A percentile compares a stretch with the other conserved stretches of the same genome.
These are phyloP conservation scores for Meloidogyne hapla DNA, from an alignment of 1,140 invertebrate species.

Conservation along the genomic window DNA sequence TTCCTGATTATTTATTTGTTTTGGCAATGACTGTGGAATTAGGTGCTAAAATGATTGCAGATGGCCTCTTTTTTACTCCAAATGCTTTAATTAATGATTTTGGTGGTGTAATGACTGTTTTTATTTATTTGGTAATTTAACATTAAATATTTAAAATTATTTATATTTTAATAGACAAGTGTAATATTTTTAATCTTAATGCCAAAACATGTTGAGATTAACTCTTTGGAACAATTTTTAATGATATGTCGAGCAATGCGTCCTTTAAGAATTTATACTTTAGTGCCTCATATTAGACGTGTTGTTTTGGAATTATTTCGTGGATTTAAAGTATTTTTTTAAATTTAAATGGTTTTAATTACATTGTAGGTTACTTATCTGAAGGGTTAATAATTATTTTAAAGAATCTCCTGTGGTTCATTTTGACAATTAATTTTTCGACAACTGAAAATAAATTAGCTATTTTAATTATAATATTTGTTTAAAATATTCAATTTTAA, in stretches of 20 bases:
- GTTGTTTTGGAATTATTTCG: conserved; percentile 96
- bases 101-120: conserved; percentile 90
- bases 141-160: conserved; percentile 4
- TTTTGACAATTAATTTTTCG: too few relatives aligned
- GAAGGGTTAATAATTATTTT: too few relatives aligned
- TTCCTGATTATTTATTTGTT: conserved; percentile 96
- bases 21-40: conserved; percentile 96
- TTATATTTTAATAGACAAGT: conserved; percentile 72
- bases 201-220: conserved; percentile 84
- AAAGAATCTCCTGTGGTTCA: too few relatives aligned
- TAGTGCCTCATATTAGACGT: conserved; percentile 98
- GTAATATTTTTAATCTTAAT: conserved; percentile 93
- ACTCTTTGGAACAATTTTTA: conserved; percentile 85
- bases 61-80: conserved; percentile 96
- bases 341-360: not conserved
- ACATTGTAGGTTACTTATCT: too few relatives aligned
- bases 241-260: conserved; percentile 94
- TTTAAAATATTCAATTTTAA: not conserved
- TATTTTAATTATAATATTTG: too few relatives aligned
- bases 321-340: conserved; percentile 96
- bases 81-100: conserved; percentile 97
- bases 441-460: too few relatives aligned
- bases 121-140: conserved; percentile 85
- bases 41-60: conserved; percentile 88
- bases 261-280: conserved; percentile 90